phyloP scores from a whole-genome alignment of 2,113 vertebrate species.

The Mus spicilegus region DNA sequence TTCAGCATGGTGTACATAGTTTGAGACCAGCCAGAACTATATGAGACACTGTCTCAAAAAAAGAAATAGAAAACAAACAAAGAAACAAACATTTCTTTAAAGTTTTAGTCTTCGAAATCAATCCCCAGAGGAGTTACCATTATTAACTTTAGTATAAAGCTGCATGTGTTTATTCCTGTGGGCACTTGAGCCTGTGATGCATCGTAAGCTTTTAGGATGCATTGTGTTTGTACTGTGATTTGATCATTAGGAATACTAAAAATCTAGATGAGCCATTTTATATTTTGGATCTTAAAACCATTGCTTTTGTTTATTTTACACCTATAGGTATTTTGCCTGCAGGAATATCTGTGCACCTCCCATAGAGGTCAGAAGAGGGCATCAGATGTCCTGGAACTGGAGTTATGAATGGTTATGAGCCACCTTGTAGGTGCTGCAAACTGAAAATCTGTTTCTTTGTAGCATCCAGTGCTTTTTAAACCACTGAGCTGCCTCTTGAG shows the following conservation, averaged over 20 bases:
- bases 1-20: neutral
- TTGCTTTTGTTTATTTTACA: neutral
- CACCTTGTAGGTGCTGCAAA: neutral
- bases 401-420: neutral
- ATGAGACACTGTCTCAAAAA: neutral
- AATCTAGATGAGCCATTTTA: conserved; percentile 32
- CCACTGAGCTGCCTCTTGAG: neutral
- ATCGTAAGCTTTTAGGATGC: neutral
- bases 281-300: neutral
- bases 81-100: neutral
- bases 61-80: neutral
- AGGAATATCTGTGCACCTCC: neutral
- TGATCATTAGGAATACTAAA: conserved; percentile 38
- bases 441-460: neutral
- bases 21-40: neutral
- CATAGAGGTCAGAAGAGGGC: neutral
- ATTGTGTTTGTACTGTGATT: conserved; percentile 1
- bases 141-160: conserved; percentile 8
- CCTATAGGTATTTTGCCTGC: neutral
- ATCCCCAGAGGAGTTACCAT: neutral
- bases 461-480: neutral
- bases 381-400: neutral
- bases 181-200: neutral
- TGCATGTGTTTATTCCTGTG: neutral
- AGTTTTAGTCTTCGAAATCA: conserved; percentile 20